phyloP scores from a whole-genome alignment of 2,113 vertebrate genomes.

The Podarcis raffonei region DNA sequence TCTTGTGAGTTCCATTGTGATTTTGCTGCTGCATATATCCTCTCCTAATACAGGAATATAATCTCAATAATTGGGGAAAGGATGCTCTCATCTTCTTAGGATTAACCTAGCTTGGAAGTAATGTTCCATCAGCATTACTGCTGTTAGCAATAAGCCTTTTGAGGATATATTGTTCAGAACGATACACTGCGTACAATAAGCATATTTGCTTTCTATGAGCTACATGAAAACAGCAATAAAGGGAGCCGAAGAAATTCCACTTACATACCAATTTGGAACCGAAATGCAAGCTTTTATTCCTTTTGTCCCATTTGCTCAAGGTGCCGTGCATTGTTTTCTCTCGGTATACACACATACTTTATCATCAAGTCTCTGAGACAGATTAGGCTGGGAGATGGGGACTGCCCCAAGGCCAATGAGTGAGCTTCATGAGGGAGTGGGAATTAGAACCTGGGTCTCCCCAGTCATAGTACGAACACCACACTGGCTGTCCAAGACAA shows the following conservation, averaged over 20 bases:
- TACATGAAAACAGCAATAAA: conserved; percentile 28
- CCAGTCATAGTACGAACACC: background rate
- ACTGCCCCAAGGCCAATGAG: background rate
- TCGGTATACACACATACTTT: background rate
- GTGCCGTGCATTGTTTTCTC: background rate
- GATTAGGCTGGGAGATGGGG: background rate
- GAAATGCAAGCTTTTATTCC: background rate
- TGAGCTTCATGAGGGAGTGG: background rate
- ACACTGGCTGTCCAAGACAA: background rate
- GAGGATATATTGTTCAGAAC: conserved; percentile 34
- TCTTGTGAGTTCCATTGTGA: background rate
- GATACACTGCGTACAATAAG: conserved; percentile 49
- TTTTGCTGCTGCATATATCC: background rate
- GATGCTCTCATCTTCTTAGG: conserved; percentile 7
- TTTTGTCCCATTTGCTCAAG: background rate
- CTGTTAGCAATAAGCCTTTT: conserved; percentile 48
- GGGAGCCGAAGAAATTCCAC: background rate
- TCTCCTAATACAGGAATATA: rapidly evolving
- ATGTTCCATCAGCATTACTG: conserved; percentile 60
- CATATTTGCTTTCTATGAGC: conserved; percentile 36
- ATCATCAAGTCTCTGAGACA: background rate
- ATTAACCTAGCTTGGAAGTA: conserved; percentile 37
- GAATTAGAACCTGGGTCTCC: background rate
- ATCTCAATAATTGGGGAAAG: conserved; percentile 10
- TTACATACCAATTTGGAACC: background rate